Percentiles rank a stretch among this genome's conserved stretches.
Evolutionary conservation across 2,797 vertebrate genomes (phyloP).

Genomic region (Cetoscarus ocellatus): DNA sequence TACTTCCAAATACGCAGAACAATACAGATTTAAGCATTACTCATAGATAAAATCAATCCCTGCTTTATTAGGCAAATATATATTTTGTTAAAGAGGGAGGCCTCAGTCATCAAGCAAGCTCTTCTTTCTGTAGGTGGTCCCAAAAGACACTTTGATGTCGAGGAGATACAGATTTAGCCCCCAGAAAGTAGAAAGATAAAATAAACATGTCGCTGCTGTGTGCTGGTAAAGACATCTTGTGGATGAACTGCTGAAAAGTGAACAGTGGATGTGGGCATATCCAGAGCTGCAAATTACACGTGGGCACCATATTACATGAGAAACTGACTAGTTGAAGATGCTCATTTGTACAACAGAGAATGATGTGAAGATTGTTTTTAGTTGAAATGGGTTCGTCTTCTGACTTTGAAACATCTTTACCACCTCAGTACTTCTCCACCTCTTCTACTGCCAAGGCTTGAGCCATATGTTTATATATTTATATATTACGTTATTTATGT

Average conservation of each 20-base stretch:
- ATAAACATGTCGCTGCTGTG: neutral
- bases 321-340: neutral
- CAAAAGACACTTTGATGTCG: neutral
- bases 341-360: conserved; percentile 15
- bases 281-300: neutral
- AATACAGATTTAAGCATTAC: too few species aligned
- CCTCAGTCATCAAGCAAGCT: neutral
- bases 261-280: too few species aligned
- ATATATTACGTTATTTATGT: too few species aligned
- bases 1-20: too few species aligned
- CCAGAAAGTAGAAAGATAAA: neutral
- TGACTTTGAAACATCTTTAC: too few species aligned
- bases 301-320: neutral
- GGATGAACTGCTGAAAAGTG: neutral
- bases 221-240: neutral
- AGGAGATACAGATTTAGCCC: neutral
- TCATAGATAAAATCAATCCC: too few species aligned
- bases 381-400: conserved; percentile 16
- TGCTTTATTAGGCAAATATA: neutral
- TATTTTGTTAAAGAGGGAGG: neutral
- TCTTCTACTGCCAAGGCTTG: too few species aligned
- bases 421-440: too few species aligned
- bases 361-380: conserved; percentile 16
- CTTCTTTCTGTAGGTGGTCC: neutral
- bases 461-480: too few species aligned